phyloP scores from a whole-genome alignment of 2,113 vertebrate genomes.

The Thalassoma bifasciatum region DNA sequence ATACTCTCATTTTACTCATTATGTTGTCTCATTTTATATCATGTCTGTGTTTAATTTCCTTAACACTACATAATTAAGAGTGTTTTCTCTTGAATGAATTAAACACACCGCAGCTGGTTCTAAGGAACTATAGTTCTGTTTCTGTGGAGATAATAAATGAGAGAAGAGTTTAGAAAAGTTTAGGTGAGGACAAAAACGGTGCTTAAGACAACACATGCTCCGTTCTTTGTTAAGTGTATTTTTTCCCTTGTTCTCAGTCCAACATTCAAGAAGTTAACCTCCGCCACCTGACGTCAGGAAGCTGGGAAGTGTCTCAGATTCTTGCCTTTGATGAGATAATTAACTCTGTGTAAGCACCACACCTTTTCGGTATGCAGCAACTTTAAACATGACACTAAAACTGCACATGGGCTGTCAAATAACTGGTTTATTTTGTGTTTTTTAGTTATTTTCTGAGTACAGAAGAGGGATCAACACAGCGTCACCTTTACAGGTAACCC shows the following conservation, averaged over 20 bases:
- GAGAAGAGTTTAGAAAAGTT: slow-evolving; percentile 12
- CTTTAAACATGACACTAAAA: not conserved
- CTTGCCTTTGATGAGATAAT: slow-evolving; percentile 70
- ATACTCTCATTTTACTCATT: slow-evolving; percentile 17
- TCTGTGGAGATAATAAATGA: slow-evolving; percentile 24
- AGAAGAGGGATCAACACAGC: slow-evolving; percentile 68
- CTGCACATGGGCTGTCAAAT: not conserved
- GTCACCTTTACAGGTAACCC: slow-evolving; percentile 81
- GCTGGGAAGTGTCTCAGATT: slow-evolving; percentile 80
- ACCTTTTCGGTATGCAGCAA: not conserved
- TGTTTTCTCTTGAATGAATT: slow-evolving; percentile 24
- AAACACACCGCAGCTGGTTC: not conserved
- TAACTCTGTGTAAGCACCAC: slow-evolving; percentile 67
- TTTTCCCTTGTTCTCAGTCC: slow-evolving; percentile 39
- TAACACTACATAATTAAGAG: slow-evolving; percentile 35
- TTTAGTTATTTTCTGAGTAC: slow-evolving; percentile 81
- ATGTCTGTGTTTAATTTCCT: slow-evolving; percentile 12
- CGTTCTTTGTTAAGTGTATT: not conserved
- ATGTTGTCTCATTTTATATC: slow-evolving; percentile 26
- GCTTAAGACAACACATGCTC: not conserved
- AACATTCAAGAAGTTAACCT: slow-evolving; percentile 65
- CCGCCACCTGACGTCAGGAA: slow-evolving; percentile 80
- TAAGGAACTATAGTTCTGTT: slow-evolving; percentile 14
- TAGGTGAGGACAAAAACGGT: not conserved
- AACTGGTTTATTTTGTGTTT: slow-evolving; percentile 20